Conservation (phyloP, 1,140 invertebrate genomes). For the Drosophila ogumai region DNA sequence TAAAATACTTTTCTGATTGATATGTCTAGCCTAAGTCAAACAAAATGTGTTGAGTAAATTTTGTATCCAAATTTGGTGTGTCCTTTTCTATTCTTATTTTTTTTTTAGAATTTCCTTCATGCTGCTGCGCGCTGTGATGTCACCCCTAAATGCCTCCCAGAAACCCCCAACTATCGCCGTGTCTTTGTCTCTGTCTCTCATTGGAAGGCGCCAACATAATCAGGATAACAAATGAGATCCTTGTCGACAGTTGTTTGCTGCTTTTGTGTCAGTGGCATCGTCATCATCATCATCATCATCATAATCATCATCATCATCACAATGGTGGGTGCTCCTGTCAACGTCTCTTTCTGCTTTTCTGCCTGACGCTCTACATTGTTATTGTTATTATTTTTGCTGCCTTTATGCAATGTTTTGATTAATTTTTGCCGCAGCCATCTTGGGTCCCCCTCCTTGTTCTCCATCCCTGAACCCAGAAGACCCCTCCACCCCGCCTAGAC, state of each 20-base stretch:
- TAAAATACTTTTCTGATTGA: not conserved
- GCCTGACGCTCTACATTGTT: conserved; percentile 80
- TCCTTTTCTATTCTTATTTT: not conserved
- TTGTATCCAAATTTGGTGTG: not conserved
- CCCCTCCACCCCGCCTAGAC: not conserved
- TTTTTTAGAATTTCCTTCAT: conserved; percentile 1
- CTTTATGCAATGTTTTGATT: conserved; percentile 83
- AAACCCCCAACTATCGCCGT: not conserved
- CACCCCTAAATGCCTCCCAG: conserved; percentile 9
- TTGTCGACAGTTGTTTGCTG: conserved; percentile 82
- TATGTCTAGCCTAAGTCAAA: not conserved
- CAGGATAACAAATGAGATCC: conserved; percentile 83
- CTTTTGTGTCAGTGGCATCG: conserved; percentile 82
- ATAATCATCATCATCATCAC: conserved; percentile 57
- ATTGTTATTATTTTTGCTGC: conserved; percentile 83
- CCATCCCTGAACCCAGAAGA: conserved; percentile 14
- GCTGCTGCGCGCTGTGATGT: not conserved
- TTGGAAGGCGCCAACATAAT: conserved; percentile 82
- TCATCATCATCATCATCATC: conserved; percentile 66
- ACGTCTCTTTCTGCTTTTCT: conserved; percentile 71
- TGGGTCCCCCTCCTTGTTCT: not conserved
- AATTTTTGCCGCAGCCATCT: conserved; percentile 77
- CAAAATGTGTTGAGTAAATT: not conserved
- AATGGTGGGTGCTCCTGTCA: conserved; percentile 50
- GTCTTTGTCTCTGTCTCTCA: conserved; percentile 35